phyloP scores from a whole-genome alignment of 2,797 vertebrate genomes.

The Enteromius treurensis region DNA sequence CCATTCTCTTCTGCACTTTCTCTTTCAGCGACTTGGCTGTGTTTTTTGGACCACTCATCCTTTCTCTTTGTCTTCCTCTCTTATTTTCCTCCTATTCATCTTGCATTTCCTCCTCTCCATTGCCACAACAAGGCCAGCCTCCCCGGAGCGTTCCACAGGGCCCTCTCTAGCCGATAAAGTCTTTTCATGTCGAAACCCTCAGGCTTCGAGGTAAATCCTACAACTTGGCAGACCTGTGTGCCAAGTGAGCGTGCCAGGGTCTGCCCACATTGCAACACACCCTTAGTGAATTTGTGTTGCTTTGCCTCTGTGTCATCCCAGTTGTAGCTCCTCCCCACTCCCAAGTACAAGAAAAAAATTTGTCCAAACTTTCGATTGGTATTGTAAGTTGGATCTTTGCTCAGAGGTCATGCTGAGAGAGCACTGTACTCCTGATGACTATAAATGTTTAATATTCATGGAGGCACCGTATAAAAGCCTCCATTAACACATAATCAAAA shows the following conservation, averaged over 20 bases:
- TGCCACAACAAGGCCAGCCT: constrained; percentile 70
- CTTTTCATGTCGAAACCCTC: constrained; percentile 78
- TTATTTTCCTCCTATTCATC: constrained; percentile 61
- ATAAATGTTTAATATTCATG: constrained; percentile 15
- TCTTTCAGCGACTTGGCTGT: constrained; percentile 59
- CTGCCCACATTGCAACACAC: constrained; percentile 74
- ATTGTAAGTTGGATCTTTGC: not conserved
- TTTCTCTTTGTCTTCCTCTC: constrained; percentile 53
- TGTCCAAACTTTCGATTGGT: not conserved
- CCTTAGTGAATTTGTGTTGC: constrained; percentile 47
- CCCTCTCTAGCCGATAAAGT: constrained; percentile 72
- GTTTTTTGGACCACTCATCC: constrained; percentile 58
- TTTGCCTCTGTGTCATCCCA: constrained; percentile 38
- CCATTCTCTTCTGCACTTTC: constrained; percentile 61
- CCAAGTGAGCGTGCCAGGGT: constrained; percentile 76
- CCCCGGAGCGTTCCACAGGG: constrained; percentile 66
- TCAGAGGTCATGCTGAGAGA: not conserved
- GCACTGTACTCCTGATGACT: not conserved
- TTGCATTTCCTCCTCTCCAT: constrained; percentile 61
- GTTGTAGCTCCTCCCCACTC: not conserved
- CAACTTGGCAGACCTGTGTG: constrained; percentile 79
- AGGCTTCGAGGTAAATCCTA: constrained; percentile 83
- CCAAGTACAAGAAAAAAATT: not conserved
- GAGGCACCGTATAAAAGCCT: constrained; percentile 4
- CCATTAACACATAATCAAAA: constrained; percentile 15